A percentile compares a stretch with the other conserved stretches of the same genome.
Evolutionary conservation across 2,888 invertebrate genomes (phyloP).

Genomic region (Calameuta idolon): DNA sequence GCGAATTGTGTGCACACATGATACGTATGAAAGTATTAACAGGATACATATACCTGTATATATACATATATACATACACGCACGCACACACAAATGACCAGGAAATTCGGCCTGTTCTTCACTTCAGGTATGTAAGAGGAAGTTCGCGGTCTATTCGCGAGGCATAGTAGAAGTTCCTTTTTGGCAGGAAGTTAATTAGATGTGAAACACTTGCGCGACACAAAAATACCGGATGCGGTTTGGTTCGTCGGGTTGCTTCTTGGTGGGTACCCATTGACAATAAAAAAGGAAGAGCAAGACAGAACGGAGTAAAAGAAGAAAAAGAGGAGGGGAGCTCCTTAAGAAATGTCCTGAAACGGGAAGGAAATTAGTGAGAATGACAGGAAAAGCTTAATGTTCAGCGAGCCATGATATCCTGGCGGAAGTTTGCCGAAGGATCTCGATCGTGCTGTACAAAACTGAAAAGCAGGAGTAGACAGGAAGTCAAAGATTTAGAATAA

Average conservation of each 20-base stretch:
- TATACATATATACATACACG: too few species aligned
- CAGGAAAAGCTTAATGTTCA: conserved; percentile 49
- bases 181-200: conserved; percentile 50
- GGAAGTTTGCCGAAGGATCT: conserved; percentile 19
- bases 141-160: not conserved
- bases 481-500: not conserved
- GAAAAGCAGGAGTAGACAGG: not conserved
- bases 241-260: conserved; percentile 17
- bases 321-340: conserved; percentile 26
- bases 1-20: not conserved
- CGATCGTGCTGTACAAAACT: not conserved
- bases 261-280: not conserved
- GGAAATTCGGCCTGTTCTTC: not conserved
- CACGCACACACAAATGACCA: not conserved
- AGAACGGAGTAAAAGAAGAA: conserved; percentile 24
- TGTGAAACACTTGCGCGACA: conserved; percentile 32
- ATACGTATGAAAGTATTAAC: not conserved
- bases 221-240: conserved; percentile 40
- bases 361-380: conserved; percentile 16
- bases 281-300: not conserved
- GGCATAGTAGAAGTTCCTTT: not conserved
- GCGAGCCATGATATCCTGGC: conserved; percentile 50
- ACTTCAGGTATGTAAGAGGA: not conserved
- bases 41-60: not conserved
- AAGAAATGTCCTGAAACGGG: conserved; percentile 21